phyloP scores from a whole-genome alignment of 2,113 vertebrate genomes.

The Perognathus longimembris region DNA sequence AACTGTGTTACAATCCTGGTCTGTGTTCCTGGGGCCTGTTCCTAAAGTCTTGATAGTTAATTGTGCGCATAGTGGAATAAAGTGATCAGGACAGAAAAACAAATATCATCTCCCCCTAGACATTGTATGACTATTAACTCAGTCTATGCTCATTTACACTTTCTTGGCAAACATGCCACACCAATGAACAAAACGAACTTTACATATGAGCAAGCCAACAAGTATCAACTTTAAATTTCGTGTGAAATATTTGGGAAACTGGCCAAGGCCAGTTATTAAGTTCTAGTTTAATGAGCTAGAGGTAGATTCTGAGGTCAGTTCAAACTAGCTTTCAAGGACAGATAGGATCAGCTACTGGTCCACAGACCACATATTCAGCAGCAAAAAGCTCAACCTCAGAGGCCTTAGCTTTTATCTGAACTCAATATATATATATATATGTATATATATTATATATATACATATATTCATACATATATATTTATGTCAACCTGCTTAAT shows the following conservation, averaged over 20 bases:
- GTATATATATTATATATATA: too few species aligned
- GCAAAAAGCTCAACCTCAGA: not conserved
- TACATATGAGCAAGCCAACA: not conserved
- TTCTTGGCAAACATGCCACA: not conserved
- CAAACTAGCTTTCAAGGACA: not conserved
- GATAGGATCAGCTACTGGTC: not conserved
- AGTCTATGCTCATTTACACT: not conserved
- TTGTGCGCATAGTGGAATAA: not conserved
- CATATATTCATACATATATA: not conserved
- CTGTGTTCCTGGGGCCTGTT: not conserved
- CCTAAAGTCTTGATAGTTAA: not conserved
- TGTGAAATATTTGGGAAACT: not conserved
- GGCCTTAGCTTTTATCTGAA: not conserved
- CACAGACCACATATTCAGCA: not conserved
- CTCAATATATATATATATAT: not conserved
- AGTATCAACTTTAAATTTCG: conserved; percentile 12
- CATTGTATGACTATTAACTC: not conserved
- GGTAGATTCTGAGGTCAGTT: not conserved
- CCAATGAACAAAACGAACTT: not conserved
- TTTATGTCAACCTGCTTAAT: not conserved
- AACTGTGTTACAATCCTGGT: not conserved
- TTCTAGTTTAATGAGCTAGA: not conserved
- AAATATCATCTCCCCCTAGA: not conserved
- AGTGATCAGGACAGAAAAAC: not conserved
- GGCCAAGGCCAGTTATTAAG: not conserved